Conservation (phyloP, 2,797 vertebrate genomes). For the Falco berigora region DNA sequence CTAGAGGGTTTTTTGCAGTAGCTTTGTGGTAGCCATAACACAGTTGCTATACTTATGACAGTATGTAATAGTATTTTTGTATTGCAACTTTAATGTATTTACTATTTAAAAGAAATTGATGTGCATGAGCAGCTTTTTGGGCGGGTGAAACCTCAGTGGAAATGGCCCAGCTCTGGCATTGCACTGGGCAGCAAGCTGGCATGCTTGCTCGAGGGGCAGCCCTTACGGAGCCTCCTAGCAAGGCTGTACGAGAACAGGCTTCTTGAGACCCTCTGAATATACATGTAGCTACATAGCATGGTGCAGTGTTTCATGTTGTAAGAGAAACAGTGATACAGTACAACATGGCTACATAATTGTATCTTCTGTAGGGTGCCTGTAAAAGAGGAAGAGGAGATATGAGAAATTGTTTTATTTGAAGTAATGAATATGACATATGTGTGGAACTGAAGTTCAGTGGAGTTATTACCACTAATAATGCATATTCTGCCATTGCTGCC, state of each 20-base stretch:
- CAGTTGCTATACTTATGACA: neutral
- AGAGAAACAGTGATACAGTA: neutral
- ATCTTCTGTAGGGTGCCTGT: neutral
- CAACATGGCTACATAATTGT: rapidly evolving
- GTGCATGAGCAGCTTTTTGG: neutral
- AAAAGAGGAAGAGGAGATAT: neutral
- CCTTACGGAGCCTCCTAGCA: rapidly evolving
- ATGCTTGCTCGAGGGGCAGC: neutral
- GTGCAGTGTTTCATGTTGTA: neutral
- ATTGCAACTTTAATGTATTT: neutral
- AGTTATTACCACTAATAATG: neutral
- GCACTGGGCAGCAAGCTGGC: neutral
- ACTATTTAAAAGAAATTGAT: neutral
- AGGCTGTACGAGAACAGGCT: neutral
- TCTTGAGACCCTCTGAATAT: neutral
- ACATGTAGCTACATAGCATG: rapidly evolving
- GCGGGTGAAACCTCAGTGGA: neutral
- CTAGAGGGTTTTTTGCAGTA: neutral
- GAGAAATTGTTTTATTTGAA: neutral
- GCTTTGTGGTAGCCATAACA: neutral
- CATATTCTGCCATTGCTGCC: neutral
- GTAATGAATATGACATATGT: neutral
- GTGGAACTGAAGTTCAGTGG: neutral
- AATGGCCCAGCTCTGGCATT: neutral
- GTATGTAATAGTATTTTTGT: neutral